Evolutionary conservation across 2,888 invertebrate species (phyloP), one percentile per base, ranked within the genome.

Genomic region (Camptogramma bilineatum): DNA sequence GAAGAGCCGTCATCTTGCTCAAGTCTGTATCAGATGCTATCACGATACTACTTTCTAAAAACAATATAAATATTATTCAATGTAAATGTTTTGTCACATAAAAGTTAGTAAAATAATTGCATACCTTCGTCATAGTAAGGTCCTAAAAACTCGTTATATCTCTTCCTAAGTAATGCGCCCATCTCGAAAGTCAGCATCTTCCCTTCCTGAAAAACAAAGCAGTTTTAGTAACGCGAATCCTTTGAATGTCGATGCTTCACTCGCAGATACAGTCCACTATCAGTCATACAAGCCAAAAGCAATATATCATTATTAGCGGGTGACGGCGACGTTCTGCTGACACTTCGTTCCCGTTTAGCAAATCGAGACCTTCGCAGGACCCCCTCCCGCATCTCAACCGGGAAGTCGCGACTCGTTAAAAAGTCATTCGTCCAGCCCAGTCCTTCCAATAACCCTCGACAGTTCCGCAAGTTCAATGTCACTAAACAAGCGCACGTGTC

Each of bases 1-100:
- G 83, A 62, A 96, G 90, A 0, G 96, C 95, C 39, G 96, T 95
- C 94, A 96, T 96, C 84, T 97, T 95, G 19, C 97, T 96, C 66
- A 97, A 88, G 71, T 96, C 95, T 69, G 94, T 95, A 80, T 96
- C 96, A 0, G 96, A 96, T 59, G 95, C 95, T 68, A 94, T 92
- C 62, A 94, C 94, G 39, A 89, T 80, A 68, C 88, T 90, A 67
- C 78, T 83, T 21, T 86, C 90, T 89, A 51, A 62, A 62, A 62
- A 13, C 16, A 13, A 55, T 42, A 17, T 24, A 18, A 31, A 18
- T 24, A 16, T 28, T 47, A 13, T 19, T 34, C 10, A 34, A 39
- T 3, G 34, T 13, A 4, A 13, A 39, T 10, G 1, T 10, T 34
- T 39, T 0, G 2, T 39, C 0, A 13, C 13, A 13, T 13, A 13